Evolutionary conservation across 2,888 invertebrate species (phyloP).

Genomic region (Dicyrtomina minuta): DNA sequence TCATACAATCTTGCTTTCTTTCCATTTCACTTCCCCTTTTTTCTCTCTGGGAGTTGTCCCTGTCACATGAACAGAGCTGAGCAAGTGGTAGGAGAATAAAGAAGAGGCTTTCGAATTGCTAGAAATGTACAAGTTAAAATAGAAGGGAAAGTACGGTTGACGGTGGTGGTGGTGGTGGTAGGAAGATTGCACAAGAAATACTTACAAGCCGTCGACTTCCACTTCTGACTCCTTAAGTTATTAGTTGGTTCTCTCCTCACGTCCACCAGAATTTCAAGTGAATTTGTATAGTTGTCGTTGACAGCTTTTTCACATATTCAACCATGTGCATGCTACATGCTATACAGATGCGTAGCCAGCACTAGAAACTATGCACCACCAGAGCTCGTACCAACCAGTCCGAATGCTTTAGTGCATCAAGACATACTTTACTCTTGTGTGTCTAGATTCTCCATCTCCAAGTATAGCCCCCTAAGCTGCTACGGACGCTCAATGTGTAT

Average conservation of each 20-base stretch:
- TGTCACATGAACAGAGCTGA: slow-evolving; percentile 1
- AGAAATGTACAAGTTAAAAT: too few relatives aligned
- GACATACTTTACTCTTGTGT: too few relatives aligned
- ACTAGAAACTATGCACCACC: too few relatives aligned
- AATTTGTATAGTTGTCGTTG: slow-evolving; percentile 25
- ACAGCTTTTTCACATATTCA: slow-evolving; percentile 20
- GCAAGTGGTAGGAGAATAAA: neutral
- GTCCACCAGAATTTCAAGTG: slow-evolving; percentile 26
- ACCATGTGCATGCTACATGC: neutral
- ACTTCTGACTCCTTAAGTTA: slow-evolving; percentile 20
- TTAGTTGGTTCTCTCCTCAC: slow-evolving; percentile 27
- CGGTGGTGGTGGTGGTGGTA: too few relatives aligned
- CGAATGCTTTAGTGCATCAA: too few relatives aligned
- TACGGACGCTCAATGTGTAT: too few relatives aligned
- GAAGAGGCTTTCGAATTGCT: neutral
- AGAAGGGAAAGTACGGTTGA: too few relatives aligned
- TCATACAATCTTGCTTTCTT: slow-evolving; percentile 11
- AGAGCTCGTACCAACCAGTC: too few relatives aligned
- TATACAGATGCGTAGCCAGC: too few relatives aligned
- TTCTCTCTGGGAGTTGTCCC: neutral
- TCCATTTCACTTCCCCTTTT: neutral
- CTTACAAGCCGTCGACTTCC: neutral
- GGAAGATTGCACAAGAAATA: too few relatives aligned
- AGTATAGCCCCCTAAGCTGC: too few relatives aligned
- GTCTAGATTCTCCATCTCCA: too few relatives aligned